Conservation (phyloP, 2,113 vertebrate species). For the Chloebia gouldiae region DNA sequence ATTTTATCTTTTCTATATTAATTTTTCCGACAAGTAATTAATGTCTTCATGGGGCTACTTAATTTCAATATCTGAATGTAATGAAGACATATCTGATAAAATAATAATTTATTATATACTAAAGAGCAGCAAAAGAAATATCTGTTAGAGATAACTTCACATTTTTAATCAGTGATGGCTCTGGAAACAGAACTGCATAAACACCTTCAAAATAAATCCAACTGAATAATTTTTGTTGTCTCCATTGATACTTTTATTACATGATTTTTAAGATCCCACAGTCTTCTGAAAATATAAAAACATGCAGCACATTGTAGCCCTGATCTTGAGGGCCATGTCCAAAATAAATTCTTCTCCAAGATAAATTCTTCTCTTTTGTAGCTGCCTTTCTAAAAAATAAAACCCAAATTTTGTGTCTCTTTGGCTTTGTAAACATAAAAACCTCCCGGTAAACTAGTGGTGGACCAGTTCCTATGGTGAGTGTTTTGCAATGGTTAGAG, state of each 20-base stretch:
- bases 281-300: neutral
- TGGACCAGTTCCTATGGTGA: neutral
- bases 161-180: neutral
- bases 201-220: neutral
- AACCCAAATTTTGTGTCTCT: neutral
- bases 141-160: neutral
- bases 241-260: neutral
- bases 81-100: neutral
- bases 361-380: neutral
- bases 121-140: neutral
- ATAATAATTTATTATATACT: neutral
- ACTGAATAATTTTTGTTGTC: neutral
- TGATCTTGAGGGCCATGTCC: neutral
- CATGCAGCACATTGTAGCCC: neutral
- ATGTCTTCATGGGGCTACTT: neutral
- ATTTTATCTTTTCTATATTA: neutral
- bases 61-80: neutral
- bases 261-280: neutral
- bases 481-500: neutral
- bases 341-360: neutral
- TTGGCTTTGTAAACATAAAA: neutral
- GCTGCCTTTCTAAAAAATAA: neutral
- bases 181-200: neutral
- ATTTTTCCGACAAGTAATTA: neutral
- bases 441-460: neutral